Evolutionary conservation across 2,888 invertebrate species (phyloP), one percentile per base, ranked within the genome.

Genomic region (Eupeodes luniger): DNA sequence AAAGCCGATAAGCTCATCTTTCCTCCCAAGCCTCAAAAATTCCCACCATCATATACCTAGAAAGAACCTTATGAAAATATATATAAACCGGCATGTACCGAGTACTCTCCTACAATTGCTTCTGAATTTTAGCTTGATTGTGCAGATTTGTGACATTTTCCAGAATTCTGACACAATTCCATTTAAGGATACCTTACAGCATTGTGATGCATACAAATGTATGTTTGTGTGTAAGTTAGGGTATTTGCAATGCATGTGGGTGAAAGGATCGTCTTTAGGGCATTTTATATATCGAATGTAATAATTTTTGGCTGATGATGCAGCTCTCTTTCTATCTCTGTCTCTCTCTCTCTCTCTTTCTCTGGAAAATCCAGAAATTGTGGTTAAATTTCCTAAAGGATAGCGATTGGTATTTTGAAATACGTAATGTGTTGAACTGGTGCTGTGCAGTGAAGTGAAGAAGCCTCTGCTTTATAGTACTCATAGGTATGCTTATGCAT

Each of bases 111-210:
- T 67, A 81, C 74, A 74, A 78, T 82, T 66, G 78, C 75, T 27
- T 12, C 34, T 82, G 75, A 59, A 70, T 85, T 86, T 79, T 49
- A 76, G 82, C 82, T 66, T 72, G 82, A 76, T 83, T 87, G 72
- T 87, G 79, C 79, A 87, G 79, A 87, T 83, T 83, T 87, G 79
- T 76, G 86, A 70, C 59, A 83, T 79, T 86, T 83, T 12, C 61
- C 53, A 76, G 64, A 83, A 53, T 79, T 86, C 75, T 83, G 79
- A 80, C 80, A 76, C 53, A 80, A 87, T 83, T 83, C 53, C 40
- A 76, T 59, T 76, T 44, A 19, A 27, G 70, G 53, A 69, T 76
- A 76, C 81, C 81, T 81, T 53, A n/a, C 19, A 49, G 55, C 47
- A 64, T 62, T 78, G 27, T n/a, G 61, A 3, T 66, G 40, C 40